These are phyloP conservation scores for Acronicta alni DNA, from an alignment of 2,888 invertebrate species.

Conservation along the genomic window DNA sequence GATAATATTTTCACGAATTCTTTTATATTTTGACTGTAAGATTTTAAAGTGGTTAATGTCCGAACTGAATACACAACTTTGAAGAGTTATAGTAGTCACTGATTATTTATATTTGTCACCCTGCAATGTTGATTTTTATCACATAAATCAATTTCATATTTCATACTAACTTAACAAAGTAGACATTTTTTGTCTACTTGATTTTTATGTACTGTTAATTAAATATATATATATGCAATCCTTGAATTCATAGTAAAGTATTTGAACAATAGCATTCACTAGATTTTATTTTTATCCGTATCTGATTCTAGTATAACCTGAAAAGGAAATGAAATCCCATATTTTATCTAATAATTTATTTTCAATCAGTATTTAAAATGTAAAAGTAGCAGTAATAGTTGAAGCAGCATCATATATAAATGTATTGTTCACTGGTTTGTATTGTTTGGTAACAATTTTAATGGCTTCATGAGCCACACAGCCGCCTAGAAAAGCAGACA, in stretches of 20 bases:
- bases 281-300: slow-evolving; percentile 48
- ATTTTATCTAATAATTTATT: slow-evolving; percentile 59
- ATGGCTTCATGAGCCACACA: slow-evolving; percentile 98
- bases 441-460: slow-evolving; percentile 98
- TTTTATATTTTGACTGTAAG: slow-evolving; percentile 82
- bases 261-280: slow-evolving; percentile 49
- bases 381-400: slow-evolving; percentile 94
- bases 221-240: slow-evolving; percentile 55
- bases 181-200: slow-evolving; percentile 53
- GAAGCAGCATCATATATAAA: slow-evolving; percentile 98
- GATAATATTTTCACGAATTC: slow-evolving; percentile 77
- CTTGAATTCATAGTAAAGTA: slow-evolving; percentile 62
- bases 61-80: slow-evolving; percentile 86
- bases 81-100: slow-evolving; percentile 75
- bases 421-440: slow-evolving; percentile 98
- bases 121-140: slow-evolving; percentile 46
- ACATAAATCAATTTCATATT: slow-evolving; percentile 48
- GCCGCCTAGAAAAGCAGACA: slow-evolving; percentile 97
- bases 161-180: slow-evolving; percentile 60
- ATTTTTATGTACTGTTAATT: slow-evolving; percentile 53
- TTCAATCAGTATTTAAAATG: slow-evolving; percentile 86
- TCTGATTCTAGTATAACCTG: slow-evolving; percentile 6
- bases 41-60: slow-evolving; percentile 80
- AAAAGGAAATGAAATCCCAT: slow-evolving; percentile 36
- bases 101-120: slow-evolving; percentile 65